Evolutionary conservation across 2,888 invertebrate genomes (phyloP).

Genomic region (Trissolcus japonicus): DNA sequence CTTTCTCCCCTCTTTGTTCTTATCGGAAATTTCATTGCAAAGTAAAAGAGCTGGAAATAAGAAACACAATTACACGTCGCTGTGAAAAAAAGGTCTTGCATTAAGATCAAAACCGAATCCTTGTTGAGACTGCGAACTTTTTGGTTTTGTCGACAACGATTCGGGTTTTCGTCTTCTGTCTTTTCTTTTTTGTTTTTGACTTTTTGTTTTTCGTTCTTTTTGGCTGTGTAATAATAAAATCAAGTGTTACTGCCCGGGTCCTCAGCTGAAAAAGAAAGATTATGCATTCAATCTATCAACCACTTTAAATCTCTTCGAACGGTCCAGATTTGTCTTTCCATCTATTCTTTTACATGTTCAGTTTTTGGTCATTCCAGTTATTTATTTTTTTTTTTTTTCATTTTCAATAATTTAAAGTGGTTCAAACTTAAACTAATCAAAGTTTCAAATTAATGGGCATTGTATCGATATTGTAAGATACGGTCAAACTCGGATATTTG

Average conservation of each 20-base stretch:
- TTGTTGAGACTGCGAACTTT: conserved; percentile 54
- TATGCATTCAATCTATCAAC: conserved; percentile 1
- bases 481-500: conserved; percentile 41
- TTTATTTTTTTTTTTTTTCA: neutral
- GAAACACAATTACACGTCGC: conserved; percentile 64
- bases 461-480: conserved; percentile 19
- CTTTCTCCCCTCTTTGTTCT: too few relatives aligned
- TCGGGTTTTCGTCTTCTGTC: too few relatives aligned
- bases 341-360: neutral
- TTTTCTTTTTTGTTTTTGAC: conserved; percentile 2
- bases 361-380: neutral
- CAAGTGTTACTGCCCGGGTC: too few relatives aligned
- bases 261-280: conserved; percentile 4
- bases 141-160: conserved; percentile 57
- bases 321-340: conserved; percentile 1
- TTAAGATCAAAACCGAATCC: conserved; percentile 61
- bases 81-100: conserved; percentile 64
- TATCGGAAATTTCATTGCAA: conserved; percentile 16
- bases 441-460: conserved; percentile 7
- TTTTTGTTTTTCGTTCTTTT: neutral
- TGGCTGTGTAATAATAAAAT: conserved; percentile 1
- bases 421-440: conserved; percentile 8
- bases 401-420: conserved; percentile 10
- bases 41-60: conserved; percentile 56
- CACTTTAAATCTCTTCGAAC: too few relatives aligned